Evolutionary conservation across 2,797 vertebrate genomes (phyloP), one percentile per base, ranked within the genome.

Genomic region (Sebastes trivittatus): DNA sequence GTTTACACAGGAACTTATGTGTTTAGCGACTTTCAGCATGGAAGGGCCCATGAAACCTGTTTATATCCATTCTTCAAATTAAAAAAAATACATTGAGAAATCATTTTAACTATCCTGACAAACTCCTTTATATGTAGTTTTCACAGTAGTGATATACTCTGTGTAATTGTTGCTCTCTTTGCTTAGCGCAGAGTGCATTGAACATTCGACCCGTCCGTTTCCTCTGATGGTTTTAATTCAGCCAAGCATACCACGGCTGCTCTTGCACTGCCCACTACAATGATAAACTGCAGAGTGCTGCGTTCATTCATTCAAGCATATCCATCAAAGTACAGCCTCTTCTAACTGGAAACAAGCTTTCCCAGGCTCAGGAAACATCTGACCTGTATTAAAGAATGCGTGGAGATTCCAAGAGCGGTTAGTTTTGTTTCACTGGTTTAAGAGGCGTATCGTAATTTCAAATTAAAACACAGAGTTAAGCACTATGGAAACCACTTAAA

Each of bases 401-500:
- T 65, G 55, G 83, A 88, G 86, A 88, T 83, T 87, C 72, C 78
- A 80, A 87, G 71, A 62, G 27, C 34, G 7, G 77, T 72, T 56
- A 36, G 69, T 81, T 93, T 84, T 76, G 75, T 87, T 89, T 88
- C 74, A 69, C 79, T 38, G 30, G 61, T 89, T 92, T 89, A 85
- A 84, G 90, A 89, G 82, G 71, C 49, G 16, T 83, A 89, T 82
- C 71, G 34, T 90, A 66, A 81, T 92, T 92, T 88, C 65, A 87
- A 56, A 93, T 93, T 93, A 88, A 91, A 90, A 87, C 72, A 85
- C 52, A 85, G 79, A 90, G 85, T 87, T 87, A 93, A 93, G 87
- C 84, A 68, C 88, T 78, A 89, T 90, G 86, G 90, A 92, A 95
- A 94, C 88, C 89, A 83, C 88, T 93, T 93, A 89, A 90, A 92